Conservation (phyloP, 2,797 vertebrate genomes). For the Notolepis coatsorum region DNA sequence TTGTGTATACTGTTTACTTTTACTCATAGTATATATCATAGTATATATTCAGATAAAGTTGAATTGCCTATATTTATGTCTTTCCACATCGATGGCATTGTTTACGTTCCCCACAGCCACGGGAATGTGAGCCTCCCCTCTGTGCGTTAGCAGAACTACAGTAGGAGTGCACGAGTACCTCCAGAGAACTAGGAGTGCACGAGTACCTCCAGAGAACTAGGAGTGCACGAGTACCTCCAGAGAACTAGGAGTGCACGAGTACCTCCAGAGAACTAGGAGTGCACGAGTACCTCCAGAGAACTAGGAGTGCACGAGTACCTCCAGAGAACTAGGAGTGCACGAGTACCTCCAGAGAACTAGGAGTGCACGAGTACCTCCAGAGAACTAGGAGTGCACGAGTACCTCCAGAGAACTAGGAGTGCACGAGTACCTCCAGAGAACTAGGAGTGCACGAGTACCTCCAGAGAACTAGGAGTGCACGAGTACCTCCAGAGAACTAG, state of each 20-base stretch:
- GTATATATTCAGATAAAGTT: too few species aligned
- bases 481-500: too few species aligned
- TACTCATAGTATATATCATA: too few species aligned
- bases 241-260: too few species aligned
- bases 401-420: constrained; percentile 40
- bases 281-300: constrained; percentile 39
- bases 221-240: constrained; percentile 34
- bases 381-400: constrained; percentile 27
- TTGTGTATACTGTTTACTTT: too few species aligned
- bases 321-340: constrained; percentile 21
- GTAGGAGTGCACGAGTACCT: constrained; percentile 26
- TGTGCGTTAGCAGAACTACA: constrained; percentile 22
- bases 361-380: too few species aligned
- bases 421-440: too few species aligned
- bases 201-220: too few species aligned
- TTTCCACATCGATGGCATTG: constrained; percentile 20
- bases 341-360: constrained; percentile 40
- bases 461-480: too few species aligned
- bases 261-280: constrained; percentile 17
- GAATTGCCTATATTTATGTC: too few species aligned
- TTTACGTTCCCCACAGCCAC: constrained; percentile 39
- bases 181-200: too few species aligned
- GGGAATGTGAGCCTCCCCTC: constrained; percentile 38
- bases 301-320: too few species aligned
- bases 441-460: constrained; percentile 26